Evolutionary conservation across 2,113 vertebrate species (phyloP), one percentile per base, ranked within the genome.

Genomic region (Falco punctatus): DNA sequence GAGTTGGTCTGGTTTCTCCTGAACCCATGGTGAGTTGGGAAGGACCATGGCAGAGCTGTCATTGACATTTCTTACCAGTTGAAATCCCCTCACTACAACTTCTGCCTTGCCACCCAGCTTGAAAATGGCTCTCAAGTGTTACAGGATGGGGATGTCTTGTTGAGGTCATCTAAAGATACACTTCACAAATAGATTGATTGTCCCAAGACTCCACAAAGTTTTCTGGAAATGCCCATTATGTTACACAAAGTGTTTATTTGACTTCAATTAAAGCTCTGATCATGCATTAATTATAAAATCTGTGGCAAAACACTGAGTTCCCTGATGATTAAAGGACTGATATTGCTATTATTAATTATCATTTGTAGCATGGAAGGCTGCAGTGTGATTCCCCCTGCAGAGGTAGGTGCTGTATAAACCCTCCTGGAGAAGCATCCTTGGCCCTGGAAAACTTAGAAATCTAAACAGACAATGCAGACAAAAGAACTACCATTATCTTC

Each of bases 391-490:
- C 67, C 51, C 72, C 48, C 38, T 80, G 20, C 71, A 88, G 74
- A 96, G 42, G 78, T 6, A 94, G 91, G 87, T 95, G 74, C 95
- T 0, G 28, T 83, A 30, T 22, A 30, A 17, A 67, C 4, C 3
- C 91, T 94, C 89, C 84, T 80, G 74, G 92, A 95, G 96, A 88
- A 94, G 57, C 89, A 86, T 90, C 94, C 79, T 52, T 92, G 92
- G 93, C 93, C 91, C 51, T 85, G 70, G 74, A 91, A 96, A 97
- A 95, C 96, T 97, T 96, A 86, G 91, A 97, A 95, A 96, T 95
- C 93, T 94, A 90, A 97, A 95, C 71, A 96, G 81, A 77, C 95
- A 85, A 58, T 46, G 26, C n/a, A 91, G 89, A 96, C 93, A 97
- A 96, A 96, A 90, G 91, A 94, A 52, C 66, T 35, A 59, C 72